These are phyloP conservation scores for Odocoileus virginianus DNA, from an alignment of 2,113 vertebrate species.

Conservation along the genomic window DNA sequence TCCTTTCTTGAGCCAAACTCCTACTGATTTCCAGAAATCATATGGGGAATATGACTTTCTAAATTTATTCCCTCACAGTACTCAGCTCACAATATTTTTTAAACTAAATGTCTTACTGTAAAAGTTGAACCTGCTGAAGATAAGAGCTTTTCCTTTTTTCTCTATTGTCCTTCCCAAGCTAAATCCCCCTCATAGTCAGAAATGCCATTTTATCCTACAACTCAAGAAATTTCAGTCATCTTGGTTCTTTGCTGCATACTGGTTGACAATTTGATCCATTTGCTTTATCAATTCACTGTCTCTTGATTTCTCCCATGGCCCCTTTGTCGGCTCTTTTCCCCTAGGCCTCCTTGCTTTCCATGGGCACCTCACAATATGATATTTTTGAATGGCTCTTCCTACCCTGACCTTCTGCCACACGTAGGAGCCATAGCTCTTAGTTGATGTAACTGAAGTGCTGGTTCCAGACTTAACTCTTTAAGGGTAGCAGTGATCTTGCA, in stretches of 20 bases:
- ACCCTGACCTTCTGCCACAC: neutral
- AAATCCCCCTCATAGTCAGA: conserved; percentile 26
- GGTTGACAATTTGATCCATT: conserved; percentile 27
- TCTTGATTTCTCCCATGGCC: neutral
- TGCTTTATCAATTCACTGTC: conserved; percentile 29
- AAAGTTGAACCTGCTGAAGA: conserved; percentile 36
- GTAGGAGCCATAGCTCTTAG: neutral
- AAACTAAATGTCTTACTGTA: conserved; percentile 25
- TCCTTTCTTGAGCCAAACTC: conserved; percentile 43
- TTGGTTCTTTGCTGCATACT: neutral
- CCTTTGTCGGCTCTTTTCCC: neutral
- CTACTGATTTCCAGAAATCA: conserved; percentile 50
- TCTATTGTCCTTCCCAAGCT: neutral
- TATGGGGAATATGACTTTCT: conserved; percentile 24
- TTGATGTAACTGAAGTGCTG: conserved; percentile 23
- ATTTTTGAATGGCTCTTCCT: neutral
- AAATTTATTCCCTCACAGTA: conserved; percentile 35
- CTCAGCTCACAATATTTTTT: conserved; percentile 13
- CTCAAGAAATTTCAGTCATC: conserved; percentile 40
- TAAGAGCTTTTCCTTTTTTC: conserved; percentile 2
- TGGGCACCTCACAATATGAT: neutral
- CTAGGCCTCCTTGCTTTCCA: neutral
- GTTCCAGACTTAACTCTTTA: conserved; percentile 22
- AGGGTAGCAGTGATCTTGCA: conserved; percentile 41
- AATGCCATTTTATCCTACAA: conserved; percentile 37